phyloP scores from a whole-genome alignment of 1,140 invertebrate genomes.

The Aleiodes sp. region DNA sequence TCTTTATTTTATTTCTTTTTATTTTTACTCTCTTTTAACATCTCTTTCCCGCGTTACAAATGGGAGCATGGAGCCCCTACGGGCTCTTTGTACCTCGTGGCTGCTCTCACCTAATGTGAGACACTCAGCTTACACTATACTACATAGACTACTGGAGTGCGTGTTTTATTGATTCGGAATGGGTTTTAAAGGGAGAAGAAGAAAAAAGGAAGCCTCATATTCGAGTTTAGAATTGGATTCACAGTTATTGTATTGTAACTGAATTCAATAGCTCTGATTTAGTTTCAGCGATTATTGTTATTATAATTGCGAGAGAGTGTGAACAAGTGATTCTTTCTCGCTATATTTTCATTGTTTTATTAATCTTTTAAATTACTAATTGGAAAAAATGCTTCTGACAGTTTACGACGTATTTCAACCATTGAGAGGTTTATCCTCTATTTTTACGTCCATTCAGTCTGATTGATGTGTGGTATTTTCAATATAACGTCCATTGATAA shows the following conservation, averaged over 20 bases:
- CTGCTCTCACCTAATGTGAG: constrained; percentile 14
- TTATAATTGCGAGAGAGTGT: background rate
- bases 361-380: background rate
- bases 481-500: background rate
- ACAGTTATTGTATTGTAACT: background rate
- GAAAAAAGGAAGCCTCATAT: constrained; percentile 5
- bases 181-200: background rate
- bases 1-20: constrained; percentile 6
- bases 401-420: background rate
- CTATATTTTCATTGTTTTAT: background rate
- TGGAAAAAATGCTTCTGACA: background rate
- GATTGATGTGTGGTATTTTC: background rate
- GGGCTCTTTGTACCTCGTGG: constrained; percentile 10
- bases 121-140: background rate
- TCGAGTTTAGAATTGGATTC: background rate
- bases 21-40: background rate
- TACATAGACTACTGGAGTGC: background rate
- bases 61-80: background rate
- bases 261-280: background rate
- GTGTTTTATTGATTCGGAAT: constrained; percentile 16
- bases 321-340: background rate
- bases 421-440: background rate
- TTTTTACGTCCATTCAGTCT: background rate
- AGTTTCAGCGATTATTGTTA: background rate
- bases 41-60: constrained; percentile 6